Percentiles rank a stretch among this genome's conserved stretches.
Evolutionary conservation across 2,888 invertebrate genomes (phyloP).

Genomic region (Acleris literana): DNA sequence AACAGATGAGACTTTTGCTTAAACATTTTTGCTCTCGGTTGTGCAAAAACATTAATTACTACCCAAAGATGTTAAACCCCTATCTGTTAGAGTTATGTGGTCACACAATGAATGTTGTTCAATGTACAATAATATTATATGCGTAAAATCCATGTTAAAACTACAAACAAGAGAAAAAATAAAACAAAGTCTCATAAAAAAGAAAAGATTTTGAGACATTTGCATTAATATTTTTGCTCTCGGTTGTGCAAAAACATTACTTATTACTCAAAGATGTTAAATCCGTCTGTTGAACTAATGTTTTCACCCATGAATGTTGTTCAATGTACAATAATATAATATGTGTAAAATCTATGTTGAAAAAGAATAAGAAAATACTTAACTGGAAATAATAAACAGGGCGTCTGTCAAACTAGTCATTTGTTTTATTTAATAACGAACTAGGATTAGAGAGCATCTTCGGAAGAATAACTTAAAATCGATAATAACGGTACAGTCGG

Average conservation of each 20-base stretch:
- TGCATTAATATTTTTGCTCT: no score
- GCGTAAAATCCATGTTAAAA: slow-evolving; percentile 65
- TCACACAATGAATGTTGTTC: slow-evolving; percentile 72
- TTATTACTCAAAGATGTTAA: slow-evolving; percentile 60
- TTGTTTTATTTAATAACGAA: slow-evolving; percentile 49
- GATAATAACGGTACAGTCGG: no score
- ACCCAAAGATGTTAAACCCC: slow-evolving; percentile 63
- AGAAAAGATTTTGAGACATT: no score
- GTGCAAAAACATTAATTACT: slow-evolving; percentile 38
- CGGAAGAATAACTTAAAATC: neutral
- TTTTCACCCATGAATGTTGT: slow-evolving; percentile 72
- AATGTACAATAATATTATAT: slow-evolving; percentile 71
- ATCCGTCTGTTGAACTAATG: slow-evolving; percentile 48
- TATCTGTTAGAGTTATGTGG: slow-evolving; percentile 51
- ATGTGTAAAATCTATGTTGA: slow-evolving; percentile 76
- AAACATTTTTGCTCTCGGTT: no score
- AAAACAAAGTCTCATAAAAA: no score
- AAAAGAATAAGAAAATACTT: slow-evolving; percentile 62
- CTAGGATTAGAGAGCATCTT: neutral
- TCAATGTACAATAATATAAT: slow-evolving; percentile 70
- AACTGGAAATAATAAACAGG: slow-evolving; percentile 72
- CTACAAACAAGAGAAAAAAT: no score
- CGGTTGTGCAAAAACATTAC: slow-evolving; percentile 31
- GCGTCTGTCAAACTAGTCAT: slow-evolving; percentile 69
- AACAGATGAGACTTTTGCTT: no score